Conservation (phyloP, 2,888 invertebrate genomes). For the Unio delphinus region DNA sequence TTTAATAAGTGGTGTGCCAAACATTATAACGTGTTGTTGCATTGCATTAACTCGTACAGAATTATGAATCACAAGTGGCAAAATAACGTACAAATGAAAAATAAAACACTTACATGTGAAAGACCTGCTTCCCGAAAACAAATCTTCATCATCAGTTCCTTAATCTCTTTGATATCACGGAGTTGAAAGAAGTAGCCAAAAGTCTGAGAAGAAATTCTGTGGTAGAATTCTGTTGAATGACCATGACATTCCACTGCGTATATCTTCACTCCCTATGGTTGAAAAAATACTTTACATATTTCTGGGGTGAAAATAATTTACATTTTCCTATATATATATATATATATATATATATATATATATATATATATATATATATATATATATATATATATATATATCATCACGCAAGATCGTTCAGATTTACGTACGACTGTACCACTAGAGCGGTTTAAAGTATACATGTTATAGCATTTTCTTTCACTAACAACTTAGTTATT, state of each 20-base stretch:
- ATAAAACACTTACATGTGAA: slow-evolving; percentile 13
- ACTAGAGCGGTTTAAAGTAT: too few species aligned
- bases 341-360: too few species aligned
- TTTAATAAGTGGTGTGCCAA: too few species aligned
- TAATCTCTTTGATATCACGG: slow-evolving; percentile 21
- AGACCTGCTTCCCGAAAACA: slow-evolving; percentile 30
- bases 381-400: too few species aligned
- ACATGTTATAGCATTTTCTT: too few species aligned
- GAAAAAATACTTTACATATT: too few species aligned
- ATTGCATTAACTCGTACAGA: neutral
- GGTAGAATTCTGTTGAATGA: slow-evolving; percentile 14
- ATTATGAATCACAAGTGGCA: neutral
- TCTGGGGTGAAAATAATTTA: too few species aligned
- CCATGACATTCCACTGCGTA: slow-evolving; percentile 22
- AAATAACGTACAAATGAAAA: neutral
- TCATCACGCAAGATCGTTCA: too few species aligned
- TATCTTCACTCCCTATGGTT: slow-evolving; percentile 20
- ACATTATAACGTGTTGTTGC: neutral
- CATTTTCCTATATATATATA: too few species aligned
- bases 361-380: too few species aligned
- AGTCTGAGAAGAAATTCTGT: slow-evolving; percentile 21
- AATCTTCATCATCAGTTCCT: slow-evolving; percentile 21
- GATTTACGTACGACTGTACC: too few species aligned
- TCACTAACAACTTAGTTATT: too few species aligned
- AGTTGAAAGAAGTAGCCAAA: slow-evolving; percentile 28